Conservation (phyloP, 2,888 invertebrate species). For the Agrotis clavis region DNA sequence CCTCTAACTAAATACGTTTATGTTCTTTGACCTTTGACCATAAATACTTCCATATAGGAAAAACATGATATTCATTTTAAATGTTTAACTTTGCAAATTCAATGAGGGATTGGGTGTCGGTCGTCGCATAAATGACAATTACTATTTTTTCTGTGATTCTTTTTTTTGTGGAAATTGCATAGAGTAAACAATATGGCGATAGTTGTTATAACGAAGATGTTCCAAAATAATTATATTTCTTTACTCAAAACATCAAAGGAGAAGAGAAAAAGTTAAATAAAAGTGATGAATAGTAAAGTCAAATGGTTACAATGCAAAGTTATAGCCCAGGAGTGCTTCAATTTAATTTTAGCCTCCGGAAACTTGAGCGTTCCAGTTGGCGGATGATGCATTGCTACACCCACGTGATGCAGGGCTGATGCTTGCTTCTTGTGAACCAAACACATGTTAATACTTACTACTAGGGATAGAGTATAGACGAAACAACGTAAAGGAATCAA, state of each 20-base stretch:
- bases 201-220: neutral
- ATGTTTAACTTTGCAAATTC: no score
- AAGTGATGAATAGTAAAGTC: neutral
- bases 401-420: slow-evolving; percentile 50
- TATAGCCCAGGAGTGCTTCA: slow-evolving; percentile 35
- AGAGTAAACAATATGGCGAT: neutral
- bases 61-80: no score
- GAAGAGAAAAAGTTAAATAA: slow-evolving; percentile 2
- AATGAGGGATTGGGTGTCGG: no score
- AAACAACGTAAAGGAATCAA: no score
- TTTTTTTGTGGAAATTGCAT: no score
- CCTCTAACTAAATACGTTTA: no score
- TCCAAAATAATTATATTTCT: neutral
- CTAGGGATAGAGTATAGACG: no score
- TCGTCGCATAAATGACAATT: no score
- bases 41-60: no score
- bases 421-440: neutral
- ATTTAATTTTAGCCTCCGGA: slow-evolving; percentile 74
- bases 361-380: slow-evolving; percentile 69
- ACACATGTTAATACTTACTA: no score
- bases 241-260: slow-evolving; percentile 10
- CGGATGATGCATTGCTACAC: slow-evolving; percentile 66
- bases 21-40: no score
- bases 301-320: slow-evolving; percentile 29
- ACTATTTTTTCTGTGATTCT: no score